Evolutionary conservation across 2,888 invertebrate species (phyloP).

Genomic region (Lycophotia porphyrea): DNA sequence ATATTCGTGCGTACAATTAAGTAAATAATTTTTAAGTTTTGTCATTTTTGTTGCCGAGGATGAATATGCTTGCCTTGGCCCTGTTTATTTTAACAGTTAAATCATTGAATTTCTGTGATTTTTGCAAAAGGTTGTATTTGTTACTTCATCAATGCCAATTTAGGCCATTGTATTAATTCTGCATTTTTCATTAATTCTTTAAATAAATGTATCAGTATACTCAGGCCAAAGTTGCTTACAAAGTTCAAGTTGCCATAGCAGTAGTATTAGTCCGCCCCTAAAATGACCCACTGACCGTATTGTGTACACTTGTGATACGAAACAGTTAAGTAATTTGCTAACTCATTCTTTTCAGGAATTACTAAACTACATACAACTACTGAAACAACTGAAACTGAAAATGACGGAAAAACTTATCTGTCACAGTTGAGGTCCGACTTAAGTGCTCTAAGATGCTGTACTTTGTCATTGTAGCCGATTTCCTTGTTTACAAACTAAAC

Average conservation of each 20-base stretch:
- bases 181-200: not conserved
- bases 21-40: slow-evolving; percentile 57
- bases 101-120: slow-evolving; percentile 35
- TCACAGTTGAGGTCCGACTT: not conserved
- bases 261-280: no score
- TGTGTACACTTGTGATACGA: not conserved
- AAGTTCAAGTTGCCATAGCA: not conserved
- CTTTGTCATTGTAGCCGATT: no score
- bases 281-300: no score
- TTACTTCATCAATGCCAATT: slow-evolving; percentile 3
- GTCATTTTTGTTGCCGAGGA: slow-evolving; percentile 43
- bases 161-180: not conserved
- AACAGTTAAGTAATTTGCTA: not conserved
- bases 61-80: slow-evolving; percentile 46
- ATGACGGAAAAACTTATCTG: not conserved
- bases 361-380: no score
- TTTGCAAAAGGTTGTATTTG: slow-evolving; percentile 34
- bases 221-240: not conserved
- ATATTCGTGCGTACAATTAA: slow-evolving; percentile 63
- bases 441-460: not conserved
- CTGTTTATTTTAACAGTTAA: slow-evolving; percentile 27
- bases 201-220: not conserved
- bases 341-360: not conserved
- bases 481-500: no score
- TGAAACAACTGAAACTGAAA: no score